These are phyloP conservation scores for Probosciger aterrimus DNA, from an alignment of 2,113 vertebrate species.

Conservation along the genomic window DNA sequence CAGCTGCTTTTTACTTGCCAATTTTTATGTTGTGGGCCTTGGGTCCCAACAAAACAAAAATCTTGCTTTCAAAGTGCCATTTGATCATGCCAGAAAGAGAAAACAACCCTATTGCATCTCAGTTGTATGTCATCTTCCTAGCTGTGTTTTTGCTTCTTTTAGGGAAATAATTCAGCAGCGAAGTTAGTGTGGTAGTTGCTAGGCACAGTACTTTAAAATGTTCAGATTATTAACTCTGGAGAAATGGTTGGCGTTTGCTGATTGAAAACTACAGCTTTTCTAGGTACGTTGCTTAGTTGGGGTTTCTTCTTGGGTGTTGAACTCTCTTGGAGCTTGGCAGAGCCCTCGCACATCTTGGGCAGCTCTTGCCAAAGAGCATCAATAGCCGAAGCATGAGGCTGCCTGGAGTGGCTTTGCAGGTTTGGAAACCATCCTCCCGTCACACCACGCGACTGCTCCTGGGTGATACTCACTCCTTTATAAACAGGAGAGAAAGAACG, in stretches of 20 bases:
- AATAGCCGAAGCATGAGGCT: not conserved
- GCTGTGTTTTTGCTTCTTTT: not conserved
- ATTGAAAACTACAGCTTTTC: not conserved
- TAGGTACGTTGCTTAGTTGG: rapidly evolving
- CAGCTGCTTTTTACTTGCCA: not conserved
- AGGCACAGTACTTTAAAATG: not conserved
- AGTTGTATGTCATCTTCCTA: rapidly evolving
- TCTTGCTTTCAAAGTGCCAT: not conserved
- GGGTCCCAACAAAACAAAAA: not conserved
- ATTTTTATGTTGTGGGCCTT: not conserved
- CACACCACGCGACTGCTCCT: rapidly evolving
- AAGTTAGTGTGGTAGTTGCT: not conserved
- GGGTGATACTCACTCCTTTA: not conserved
- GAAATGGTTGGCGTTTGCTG: not conserved
- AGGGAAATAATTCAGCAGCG: not conserved
- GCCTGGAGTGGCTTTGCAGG: not conserved
- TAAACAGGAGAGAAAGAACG: not conserved
- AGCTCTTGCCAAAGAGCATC: not conserved
- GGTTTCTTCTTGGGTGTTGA: not conserved
- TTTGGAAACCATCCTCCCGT: not conserved
- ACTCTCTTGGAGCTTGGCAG: not conserved
- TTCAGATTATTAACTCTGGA: not conserved
- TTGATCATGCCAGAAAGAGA: not conserved
- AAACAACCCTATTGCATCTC: not conserved
- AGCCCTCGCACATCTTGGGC: rapidly evolving